Base-by-base conservation (phyloP, 2,888 invertebrate species). In the Scrobipalpa costella region DNA sequence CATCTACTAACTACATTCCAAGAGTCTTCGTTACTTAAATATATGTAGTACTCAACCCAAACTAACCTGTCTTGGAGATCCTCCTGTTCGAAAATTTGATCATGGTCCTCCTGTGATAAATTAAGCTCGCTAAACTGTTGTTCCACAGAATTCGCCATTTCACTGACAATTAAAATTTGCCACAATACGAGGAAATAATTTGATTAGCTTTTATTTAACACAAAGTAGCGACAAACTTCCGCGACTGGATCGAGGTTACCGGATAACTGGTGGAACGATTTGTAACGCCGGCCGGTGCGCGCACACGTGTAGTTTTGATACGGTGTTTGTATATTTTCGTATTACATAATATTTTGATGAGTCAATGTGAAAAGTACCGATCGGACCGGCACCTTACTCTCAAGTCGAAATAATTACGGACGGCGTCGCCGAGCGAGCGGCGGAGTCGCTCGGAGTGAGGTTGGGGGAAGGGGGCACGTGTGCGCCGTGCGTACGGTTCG, bases 71-170 rank as follows among this genome's bases (percentile, higher is more conserved):
- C 93, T 72, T 85, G 91, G 63, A 80, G 83, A 73, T 94, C 94
- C 72, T 94, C 94, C 68, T 93, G 94, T 84, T 95, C 95, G 84
- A 94, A 95, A 78, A 94, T 94, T 88, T 95, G 94, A 88, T 95
- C 95, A 74, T 94, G 94, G 83, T 95, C 95, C 81, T 95, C 95
- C 81, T 94, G 94, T 68, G 94, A 93, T 71, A 94, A 86, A 81
- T 93, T 94, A 77, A 94, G 92, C 78, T 95, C 95, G 83, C 94
- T 93, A 88, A 94, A 95, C 82, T 95, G 95, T 83, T 93, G 90
- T 73, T 93, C 94, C 92, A 93, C 86, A 69, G 87, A 89, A 75
- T 86, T 90, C 69, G 87, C 83, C 87, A 89, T 89, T 80, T 81
- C 80, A 76, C 67, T 60, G 68, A 68, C 67, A 15, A 47, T 13